Evolutionary conservation across 2,888 invertebrate genomes (phyloP).

Genomic region (Caenorhabditis japonica): DNA sequence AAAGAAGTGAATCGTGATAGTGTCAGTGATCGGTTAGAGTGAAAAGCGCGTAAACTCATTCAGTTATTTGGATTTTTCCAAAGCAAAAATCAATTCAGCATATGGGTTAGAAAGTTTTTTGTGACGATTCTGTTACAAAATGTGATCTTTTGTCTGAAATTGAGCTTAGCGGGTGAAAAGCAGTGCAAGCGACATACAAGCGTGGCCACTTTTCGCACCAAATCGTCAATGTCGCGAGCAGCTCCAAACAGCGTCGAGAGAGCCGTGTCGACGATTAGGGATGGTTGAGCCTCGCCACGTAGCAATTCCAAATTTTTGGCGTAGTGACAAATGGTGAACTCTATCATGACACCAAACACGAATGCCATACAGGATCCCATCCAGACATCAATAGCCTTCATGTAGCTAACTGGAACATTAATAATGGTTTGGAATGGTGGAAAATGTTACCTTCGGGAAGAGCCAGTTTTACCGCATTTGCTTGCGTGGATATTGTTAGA

Average conservation of each 20-base stretch:
- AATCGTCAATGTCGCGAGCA: slow-evolving; percentile 65
- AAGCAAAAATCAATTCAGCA: slow-evolving; percentile 14
- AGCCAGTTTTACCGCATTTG: slow-evolving; percentile 76
- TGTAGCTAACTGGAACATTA: slow-evolving; percentile 69
- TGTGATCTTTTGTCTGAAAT: slow-evolving; percentile 30
- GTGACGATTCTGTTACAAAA: slow-evolving; percentile 22
- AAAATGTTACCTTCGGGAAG: slow-evolving; percentile 66
- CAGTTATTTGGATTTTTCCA: neutral
- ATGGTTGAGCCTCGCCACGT: slow-evolving; percentile 61
- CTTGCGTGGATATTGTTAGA: slow-evolving; percentile 71
- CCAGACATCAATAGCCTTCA: slow-evolving; percentile 78
- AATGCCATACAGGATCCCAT: slow-evolving; percentile 78
- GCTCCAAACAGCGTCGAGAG: slow-evolving; percentile 74
- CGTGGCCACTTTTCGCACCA: slow-evolving; percentile 64
- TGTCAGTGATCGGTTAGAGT: slow-evolving; percentile 9
- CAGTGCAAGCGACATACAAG: slow-evolving; percentile 59
- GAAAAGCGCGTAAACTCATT: slow-evolving; percentile 38
- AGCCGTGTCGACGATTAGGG: slow-evolving; percentile 73
- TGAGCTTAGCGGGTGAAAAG: slow-evolving; percentile 51
- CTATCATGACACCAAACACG: slow-evolving; percentile 77
- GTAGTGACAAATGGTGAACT: slow-evolving; percentile 76
- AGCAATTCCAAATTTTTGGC: slow-evolving; percentile 73
- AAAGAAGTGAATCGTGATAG: slow-evolving; percentile 17
- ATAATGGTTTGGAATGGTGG: neutral
- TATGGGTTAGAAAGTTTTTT: slow-evolving; percentile 1